Conservation (phyloP, 2,113 vertebrate species). For the Clupea harengus region DNA sequence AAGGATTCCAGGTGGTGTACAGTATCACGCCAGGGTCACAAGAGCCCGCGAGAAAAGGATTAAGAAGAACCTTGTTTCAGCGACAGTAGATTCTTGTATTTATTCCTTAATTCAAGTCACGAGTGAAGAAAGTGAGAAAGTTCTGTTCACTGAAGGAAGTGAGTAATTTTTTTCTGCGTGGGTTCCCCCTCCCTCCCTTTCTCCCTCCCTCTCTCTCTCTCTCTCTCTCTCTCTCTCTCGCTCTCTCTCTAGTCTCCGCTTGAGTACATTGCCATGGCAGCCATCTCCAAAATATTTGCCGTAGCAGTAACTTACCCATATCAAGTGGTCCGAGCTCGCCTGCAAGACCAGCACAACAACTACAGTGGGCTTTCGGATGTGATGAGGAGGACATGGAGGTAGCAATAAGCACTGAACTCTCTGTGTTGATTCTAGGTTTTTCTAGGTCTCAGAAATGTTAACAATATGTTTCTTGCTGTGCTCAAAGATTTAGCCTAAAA, state of each 20-base stretch:
- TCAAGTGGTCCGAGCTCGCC: slow-evolving; percentile 82
- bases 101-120: background rate
- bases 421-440: background rate
- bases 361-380: slow-evolving; percentile 78
- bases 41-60: background rate
- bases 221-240: background rate
- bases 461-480: background rate
- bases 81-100: background rate
- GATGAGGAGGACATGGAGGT: slow-evolving; percentile 80
- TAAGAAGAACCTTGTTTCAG: background rate
- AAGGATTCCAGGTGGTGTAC: background rate
- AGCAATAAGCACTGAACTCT: slow-evolving; percentile 32
- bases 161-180: background rate
- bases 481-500: background rate
- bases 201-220: background rate
- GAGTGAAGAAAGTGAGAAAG: background rate
- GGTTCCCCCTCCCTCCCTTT: background rate
- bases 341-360: slow-evolving; percentile 82
- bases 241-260: slow-evolving; percentile 68
- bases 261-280: slow-evolving; percentile 82
- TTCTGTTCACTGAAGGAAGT: background rate
- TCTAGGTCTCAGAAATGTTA: background rate
- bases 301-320: slow-evolving; percentile 83
- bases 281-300: slow-evolving; percentile 84
- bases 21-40: background rate